These are phyloP conservation scores for Tinea pellionella DNA, from an alignment of 2,888 invertebrate genomes.

Conservation along the genomic window DNA sequence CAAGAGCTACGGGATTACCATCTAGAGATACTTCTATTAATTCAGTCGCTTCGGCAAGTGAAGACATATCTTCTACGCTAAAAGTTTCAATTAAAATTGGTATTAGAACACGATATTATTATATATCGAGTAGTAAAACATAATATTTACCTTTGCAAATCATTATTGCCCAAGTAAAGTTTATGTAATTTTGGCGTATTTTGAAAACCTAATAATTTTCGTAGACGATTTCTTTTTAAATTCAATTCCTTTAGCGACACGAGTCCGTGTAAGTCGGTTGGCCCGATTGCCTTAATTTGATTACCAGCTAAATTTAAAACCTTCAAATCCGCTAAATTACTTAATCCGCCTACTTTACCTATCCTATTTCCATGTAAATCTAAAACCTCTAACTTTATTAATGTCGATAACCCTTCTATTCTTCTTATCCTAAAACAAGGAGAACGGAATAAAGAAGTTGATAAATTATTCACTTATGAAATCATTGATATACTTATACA, in stretches of 20 bases:
- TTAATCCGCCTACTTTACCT: slow-evolving; percentile 76
- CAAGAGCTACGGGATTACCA: slow-evolving; percentile 84
- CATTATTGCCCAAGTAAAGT: slow-evolving; percentile 86
- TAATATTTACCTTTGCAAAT: slow-evolving; percentile 61
- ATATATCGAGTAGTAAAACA: background rate
- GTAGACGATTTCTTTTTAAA: slow-evolving; percentile 85
- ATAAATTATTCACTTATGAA: too few relatives aligned
- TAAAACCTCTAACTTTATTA: slow-evolving; percentile 86
- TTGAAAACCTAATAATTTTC: slow-evolving; percentile 83
- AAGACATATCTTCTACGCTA: slow-evolving; percentile 88
- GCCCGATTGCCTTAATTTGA: slow-evolving; percentile 81
- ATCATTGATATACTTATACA: too few relatives aligned
- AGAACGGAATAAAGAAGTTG: too few relatives aligned
- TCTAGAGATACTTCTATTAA: slow-evolving; percentile 88
- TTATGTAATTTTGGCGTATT: slow-evolving; percentile 81
- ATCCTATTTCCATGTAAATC: slow-evolving; percentile 96
- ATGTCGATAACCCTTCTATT: slow-evolving; percentile 79
- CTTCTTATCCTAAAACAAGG: slow-evolving; percentile 74
- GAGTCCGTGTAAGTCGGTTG: slow-evolving; percentile 82
- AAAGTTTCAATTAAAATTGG: slow-evolving; percentile 20
- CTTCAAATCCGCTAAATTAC: slow-evolving; percentile 79
- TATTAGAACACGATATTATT: background rate
- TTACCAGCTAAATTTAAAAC: slow-evolving; percentile 95
- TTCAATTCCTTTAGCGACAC: slow-evolving; percentile 86
- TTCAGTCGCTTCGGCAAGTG: slow-evolving; percentile 80